A percentile compares a stretch with the other conserved stretches of the same genome.
phyloP scores from a whole-genome alignment of 1,140 invertebrate species.

The Orius laevigatus region DNA sequence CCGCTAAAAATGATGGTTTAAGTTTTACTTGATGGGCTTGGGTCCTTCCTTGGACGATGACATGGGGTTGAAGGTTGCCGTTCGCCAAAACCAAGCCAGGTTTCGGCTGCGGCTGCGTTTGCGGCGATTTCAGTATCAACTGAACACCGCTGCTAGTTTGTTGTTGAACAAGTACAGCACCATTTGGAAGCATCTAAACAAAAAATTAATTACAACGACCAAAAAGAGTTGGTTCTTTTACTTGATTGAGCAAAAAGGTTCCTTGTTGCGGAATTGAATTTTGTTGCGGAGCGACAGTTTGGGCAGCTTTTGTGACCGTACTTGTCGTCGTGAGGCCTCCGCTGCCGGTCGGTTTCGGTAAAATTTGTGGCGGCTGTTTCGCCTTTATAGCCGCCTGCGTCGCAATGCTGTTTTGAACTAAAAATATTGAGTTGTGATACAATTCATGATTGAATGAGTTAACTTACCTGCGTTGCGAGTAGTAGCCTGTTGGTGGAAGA shows the following conservation, averaged over 20 bases:
- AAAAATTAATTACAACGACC: slow-evolving; percentile 7
- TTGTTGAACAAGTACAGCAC: slow-evolving; percentile 27
- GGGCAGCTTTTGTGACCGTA: slow-evolving; percentile 16
- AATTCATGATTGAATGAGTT: not conserved
- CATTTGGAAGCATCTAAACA: slow-evolving; percentile 21
- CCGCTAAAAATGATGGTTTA: not conserved
- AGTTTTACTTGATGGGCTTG: slow-evolving; percentile 18
- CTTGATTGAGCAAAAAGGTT: slow-evolving; percentile 23
- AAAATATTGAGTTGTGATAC: not conserved
- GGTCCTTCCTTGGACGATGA: slow-evolving; percentile 17
- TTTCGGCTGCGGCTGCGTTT: slow-evolving; percentile 20
- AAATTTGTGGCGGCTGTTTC: slow-evolving; percentile 26
- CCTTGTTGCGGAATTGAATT: slow-evolving; percentile 17
- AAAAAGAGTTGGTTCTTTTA: not conserved
- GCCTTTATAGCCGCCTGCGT: slow-evolving; percentile 18
- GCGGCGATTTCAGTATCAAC: slow-evolving; percentile 26
- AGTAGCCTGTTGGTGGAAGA: slow-evolving; percentile 21
- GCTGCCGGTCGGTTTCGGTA: slow-evolving; percentile 24
- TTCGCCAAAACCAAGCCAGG: slow-evolving; percentile 16
- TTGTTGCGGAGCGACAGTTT: slow-evolving; percentile 4
- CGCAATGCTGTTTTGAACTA: slow-evolving; percentile 1
- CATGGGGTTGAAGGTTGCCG: slow-evolving; percentile 12
- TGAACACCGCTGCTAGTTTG: slow-evolving; percentile 26
- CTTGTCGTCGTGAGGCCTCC: not conserved
- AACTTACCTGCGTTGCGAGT: slow-evolving; percentile 14